phyloP scores from a whole-genome alignment of 1,140 invertebrate genomes.

The Drosophila leontia region DNA sequence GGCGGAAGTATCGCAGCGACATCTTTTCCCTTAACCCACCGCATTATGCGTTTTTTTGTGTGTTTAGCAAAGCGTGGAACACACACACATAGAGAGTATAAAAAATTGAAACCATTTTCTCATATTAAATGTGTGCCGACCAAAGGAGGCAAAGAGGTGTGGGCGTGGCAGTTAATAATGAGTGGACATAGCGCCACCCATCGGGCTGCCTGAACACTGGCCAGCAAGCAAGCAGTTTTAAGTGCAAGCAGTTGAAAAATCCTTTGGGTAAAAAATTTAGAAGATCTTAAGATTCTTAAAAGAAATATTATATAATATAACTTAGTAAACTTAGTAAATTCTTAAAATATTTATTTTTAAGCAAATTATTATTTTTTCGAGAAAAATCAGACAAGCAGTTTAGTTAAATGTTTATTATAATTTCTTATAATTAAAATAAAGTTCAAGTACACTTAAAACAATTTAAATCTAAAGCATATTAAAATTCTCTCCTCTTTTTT shows the following conservation, averaged over 20 bases:
- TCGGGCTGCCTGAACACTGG: constrained; percentile 11
- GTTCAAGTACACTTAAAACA: neutral
- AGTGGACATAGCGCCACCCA: constrained; percentile 29
- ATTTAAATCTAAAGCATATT: neutral
- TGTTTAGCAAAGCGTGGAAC: constrained; percentile 61
- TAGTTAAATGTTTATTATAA: neutral
- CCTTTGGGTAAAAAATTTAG: neutral
- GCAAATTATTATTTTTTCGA: neutral
- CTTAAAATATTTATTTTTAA: neutral
- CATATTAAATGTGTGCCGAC: constrained; percentile 81
- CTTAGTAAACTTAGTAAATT: neutral
- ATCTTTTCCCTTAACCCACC: constrained; percentile 49
- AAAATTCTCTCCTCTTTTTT: neutral
- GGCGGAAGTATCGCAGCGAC: constrained; percentile 79
- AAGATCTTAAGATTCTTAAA: neutral
- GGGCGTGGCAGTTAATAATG: constrained; percentile 66
- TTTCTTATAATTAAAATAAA: neutral
- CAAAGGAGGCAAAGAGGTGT: constrained; percentile 16
- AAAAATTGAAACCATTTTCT: constrained; percentile 81
- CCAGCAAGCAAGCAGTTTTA: neutral
- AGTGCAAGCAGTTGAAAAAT: neutral
- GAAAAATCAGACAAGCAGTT: neutral
- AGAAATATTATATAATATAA: neutral
- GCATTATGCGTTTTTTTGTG: constrained; percentile 46
- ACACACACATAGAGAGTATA: constrained; percentile 36